Base-by-base conservation (phyloP, 2,113 vertebrate genomes). In the Motacilla tschutschensis region DNA sequence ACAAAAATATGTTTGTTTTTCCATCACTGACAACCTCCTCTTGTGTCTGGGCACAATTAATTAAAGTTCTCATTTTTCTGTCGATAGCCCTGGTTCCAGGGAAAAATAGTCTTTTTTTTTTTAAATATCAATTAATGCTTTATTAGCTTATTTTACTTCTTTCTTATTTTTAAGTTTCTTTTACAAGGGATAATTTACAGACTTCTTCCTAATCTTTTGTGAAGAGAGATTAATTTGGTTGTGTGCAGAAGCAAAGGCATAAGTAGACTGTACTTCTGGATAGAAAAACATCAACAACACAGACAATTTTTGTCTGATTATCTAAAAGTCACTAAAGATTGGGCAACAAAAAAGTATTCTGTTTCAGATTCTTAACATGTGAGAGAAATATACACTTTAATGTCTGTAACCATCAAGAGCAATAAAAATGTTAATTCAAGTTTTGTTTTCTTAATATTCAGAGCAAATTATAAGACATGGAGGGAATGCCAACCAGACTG, bases 151-250 rank as follows among this genome's bases (percentile, higher is more conserved):
- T 89, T 88, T 81, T 43, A 59, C 38, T 60, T 85, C 26, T 43
- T 58, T 89, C 29, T 89, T 85, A 47, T 53, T 91, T 93, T 83
- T 35, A 69, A 62, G 20, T 50, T 90, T 79, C 54, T 91, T 81
- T 79, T 54, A 63, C 40, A 79, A 47, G 14, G 15, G 25, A 38
- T 60, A 65, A 55, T 85, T 92, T 67, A 55, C n/a, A 64, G 67
- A 28, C 14, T 74, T 80, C 29, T 71, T 21, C 8, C 8, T 87
- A 29, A 17, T 58, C 22, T 60, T 83, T 67, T 77, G 15, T 54
- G 60, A 89, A 57, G 65, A 65, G 14, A n/a, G 55, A 82, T 71
- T 57, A 67, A 82, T 85, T 79, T 74, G 33, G 74, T 71, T 58
- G 10, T 12, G 3, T 79, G 92, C 62, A 79, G 50, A 78, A 74